Evolutionary conservation across 2,113 vertebrate genomes (phyloP), one percentile per base, ranked within the genome.

Genomic region (Callithrix jacchus): DNA sequence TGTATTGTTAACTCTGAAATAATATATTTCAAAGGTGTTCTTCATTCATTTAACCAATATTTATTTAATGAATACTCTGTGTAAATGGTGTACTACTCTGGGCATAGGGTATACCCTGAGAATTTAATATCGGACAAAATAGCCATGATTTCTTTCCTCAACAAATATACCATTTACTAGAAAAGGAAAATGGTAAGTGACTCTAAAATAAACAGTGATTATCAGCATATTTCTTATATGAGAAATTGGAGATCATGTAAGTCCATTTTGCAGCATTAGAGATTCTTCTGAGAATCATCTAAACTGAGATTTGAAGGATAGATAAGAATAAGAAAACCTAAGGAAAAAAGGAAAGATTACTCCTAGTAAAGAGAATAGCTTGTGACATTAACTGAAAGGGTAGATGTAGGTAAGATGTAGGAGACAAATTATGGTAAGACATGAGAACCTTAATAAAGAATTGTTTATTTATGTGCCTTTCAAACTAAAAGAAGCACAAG

Each of bases 381-480:
- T 79, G 32, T 89, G 30, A 35, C 45, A 87, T 87, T 87, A 90
- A 82, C 61, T 40, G 42, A 61, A 83, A 76, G 66, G 49, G 8
- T 70, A 20, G 8, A 40, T 23, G 73, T 21, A 94, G 47, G 35
- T n/a, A 95, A 81, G 9, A 97, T 10, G 30, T 37, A 84, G 20
- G 12, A 84, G 47, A 18, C 30, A 91, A 79, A 84, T 32, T 40
- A 16, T 40, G 87, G 45, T 54, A 58, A n/a, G 18, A 61, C 21
- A 45, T 35, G 17, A 68, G 4, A 70, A 11, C 35, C 73, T 94
- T 92, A 82, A 79, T n/a, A 89, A 92, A 70, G 18, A 74, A 82
- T 84, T 71, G 37, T 71, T 93, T 89, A 82, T 70, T 93, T 86
- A 90, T 87, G 47, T 83, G 4, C 40, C n/a, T 89, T 89, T 86